These are phyloP conservation scores for Corynorhinus townsendii DNA, from an alignment of 2,113 vertebrate genomes.

Conservation along the genomic window DNA sequence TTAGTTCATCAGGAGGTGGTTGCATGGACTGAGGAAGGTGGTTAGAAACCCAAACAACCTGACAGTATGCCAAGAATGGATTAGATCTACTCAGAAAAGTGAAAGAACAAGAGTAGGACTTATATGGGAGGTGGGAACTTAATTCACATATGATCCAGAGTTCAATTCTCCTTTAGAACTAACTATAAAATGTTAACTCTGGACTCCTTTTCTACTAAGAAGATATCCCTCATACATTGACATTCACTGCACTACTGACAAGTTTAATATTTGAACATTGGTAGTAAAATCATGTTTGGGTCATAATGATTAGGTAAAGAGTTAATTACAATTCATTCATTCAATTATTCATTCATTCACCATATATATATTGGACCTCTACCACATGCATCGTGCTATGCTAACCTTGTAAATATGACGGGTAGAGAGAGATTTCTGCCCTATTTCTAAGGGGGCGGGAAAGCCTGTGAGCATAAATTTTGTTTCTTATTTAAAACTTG, in stretches of 20 bases:
- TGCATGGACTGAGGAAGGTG: background rate
- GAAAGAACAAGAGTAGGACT: too few species aligned
- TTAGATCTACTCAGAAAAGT: background rate
- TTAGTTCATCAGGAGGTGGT: background rate
- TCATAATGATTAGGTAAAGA: background rate
- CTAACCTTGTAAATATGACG: background rate
- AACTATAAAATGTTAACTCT: background rate
- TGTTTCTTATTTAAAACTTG: slow-evolving; percentile 19
- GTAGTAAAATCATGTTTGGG: background rate
- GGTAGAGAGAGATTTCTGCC: background rate
- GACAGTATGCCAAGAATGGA: background rate
- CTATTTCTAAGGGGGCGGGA: background rate
- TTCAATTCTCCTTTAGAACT: background rate
- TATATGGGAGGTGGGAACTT: too few species aligned
- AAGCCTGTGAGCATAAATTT: background rate
- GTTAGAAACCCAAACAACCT: background rate
- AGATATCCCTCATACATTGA: background rate
- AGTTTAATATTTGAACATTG: background rate
- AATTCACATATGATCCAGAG: background rate
- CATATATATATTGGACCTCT: background rate
- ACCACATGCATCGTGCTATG: fast-evolving
- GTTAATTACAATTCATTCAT: background rate
- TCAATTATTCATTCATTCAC: background rate
- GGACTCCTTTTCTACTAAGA: background rate
- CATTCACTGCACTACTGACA: background rate